Conservation (phyloP, 1,140 invertebrate species). For the Holcopasites calliopsidis region DNA sequence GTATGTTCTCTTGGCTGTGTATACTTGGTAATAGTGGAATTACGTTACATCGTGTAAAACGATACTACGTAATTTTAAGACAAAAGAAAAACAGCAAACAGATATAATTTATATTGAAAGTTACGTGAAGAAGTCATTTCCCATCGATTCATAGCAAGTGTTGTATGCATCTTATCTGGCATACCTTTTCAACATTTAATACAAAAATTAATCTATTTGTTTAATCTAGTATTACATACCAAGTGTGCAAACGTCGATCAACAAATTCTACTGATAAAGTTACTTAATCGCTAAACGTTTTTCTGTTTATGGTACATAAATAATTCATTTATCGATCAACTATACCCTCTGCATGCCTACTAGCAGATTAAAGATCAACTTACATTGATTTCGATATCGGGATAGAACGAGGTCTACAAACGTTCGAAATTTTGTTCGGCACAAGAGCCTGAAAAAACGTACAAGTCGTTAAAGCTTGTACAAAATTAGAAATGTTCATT, state of each 20-base stretch:
- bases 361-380: conserved; percentile 40
- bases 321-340: conserved; percentile 58
- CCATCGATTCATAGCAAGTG: conserved; percentile 12
- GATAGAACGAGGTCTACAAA: conserved; percentile 33
- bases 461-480: conserved; percentile 42
- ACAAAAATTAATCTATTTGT: conserved; percentile 64
- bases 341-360: conserved; percentile 35
- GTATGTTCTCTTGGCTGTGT: not conserved
- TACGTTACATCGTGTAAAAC: conserved; percentile 1
- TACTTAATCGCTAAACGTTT: conserved; percentile 53
- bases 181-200: conserved; percentile 61
- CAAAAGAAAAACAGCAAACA: conserved; percentile 16
- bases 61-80: not conserved
- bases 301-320: conserved; percentile 64
- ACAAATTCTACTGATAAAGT: conserved; percentile 61
- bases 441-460: conserved; percentile 33
- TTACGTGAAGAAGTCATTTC: conserved; percentile 26
- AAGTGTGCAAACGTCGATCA: conserved; percentile 55
- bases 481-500: conserved; percentile 46
- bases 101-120: conserved; percentile 11
- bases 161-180: conserved; percentile 19
- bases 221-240: conserved; percentile 45
- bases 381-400: conserved; percentile 15
- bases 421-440: conserved; percentile 41
- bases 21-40: conserved; percentile 14